Evolutionary conservation across 2,113 vertebrate species (phyloP).

Genomic region (Hippocampus mohnikei): DNA sequence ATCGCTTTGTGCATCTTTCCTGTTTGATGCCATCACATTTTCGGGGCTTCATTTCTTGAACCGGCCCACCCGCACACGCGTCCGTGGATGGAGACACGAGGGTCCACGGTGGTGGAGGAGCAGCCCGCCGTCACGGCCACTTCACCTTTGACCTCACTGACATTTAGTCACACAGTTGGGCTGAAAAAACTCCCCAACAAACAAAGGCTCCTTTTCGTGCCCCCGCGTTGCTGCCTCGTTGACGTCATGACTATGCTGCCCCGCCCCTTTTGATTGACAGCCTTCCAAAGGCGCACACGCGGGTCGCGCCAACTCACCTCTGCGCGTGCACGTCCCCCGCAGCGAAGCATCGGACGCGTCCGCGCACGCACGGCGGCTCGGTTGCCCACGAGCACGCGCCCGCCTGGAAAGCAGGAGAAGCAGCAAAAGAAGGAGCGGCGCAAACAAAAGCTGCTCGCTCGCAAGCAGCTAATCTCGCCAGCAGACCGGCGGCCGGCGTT

Average conservation of each 20-base stretch:
- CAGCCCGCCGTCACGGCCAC: background rate
- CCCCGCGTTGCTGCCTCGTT: too few species aligned
- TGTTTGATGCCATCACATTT: too few species aligned
- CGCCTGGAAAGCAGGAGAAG: background rate
- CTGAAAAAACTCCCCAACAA: too few species aligned
- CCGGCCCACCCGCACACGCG: too few species aligned
- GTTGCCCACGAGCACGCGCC: background rate
- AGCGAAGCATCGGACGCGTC: background rate
- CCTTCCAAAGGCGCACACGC: background rate
- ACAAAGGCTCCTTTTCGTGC: too few species aligned
- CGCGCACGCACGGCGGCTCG: background rate
- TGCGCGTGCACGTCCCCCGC: background rate
- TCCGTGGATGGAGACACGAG: too few species aligned
- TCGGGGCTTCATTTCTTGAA: too few species aligned
- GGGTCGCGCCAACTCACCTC: background rate
- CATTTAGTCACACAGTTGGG: background rate
- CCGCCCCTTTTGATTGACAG: background rate
- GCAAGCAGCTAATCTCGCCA: background rate
- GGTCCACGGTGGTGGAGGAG: too few species aligned
- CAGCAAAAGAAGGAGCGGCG: background rate
- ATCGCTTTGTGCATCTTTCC: too few species aligned
- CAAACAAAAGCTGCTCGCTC: background rate
- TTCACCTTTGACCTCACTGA: background rate
- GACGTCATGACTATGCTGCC: background rate
- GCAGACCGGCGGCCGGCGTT: background rate